Conservation (phyloP, 2,113 vertebrate genomes). For the Otolemur garnettii region DNA sequence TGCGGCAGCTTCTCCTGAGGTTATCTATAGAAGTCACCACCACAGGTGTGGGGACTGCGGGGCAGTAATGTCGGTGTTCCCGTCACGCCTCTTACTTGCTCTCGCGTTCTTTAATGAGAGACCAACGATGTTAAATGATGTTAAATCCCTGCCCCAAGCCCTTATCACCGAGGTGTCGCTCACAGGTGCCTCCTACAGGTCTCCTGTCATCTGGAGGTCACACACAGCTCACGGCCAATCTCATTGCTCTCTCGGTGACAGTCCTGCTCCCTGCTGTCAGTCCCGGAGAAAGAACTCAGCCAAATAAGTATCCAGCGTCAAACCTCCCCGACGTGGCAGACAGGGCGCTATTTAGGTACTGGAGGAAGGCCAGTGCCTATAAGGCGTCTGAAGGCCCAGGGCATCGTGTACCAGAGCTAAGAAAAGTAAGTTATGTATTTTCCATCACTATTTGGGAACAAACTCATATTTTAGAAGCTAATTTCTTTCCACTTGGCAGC, state of each 20-base stretch:
- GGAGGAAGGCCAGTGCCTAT: background rate
- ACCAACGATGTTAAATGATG: too few relatives aligned
- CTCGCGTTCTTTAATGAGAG: too few relatives aligned
- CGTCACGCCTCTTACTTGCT: too few relatives aligned
- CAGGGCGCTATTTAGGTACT: background rate
- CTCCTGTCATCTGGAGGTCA: background rate
- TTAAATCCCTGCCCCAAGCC: too few relatives aligned
- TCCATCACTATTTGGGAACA: background rate
- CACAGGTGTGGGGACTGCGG: too few relatives aligned
- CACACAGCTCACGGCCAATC: background rate
- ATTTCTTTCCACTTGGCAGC: constrained; percentile 41
- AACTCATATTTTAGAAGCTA: background rate
- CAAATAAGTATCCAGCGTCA: background rate
- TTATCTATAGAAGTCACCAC: too few relatives aligned
- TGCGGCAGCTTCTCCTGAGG: too few relatives aligned
- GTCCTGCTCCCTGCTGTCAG: background rate
- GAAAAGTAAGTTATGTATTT: constrained; percentile 6
- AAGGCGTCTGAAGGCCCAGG: background rate
- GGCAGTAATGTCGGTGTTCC: too few relatives aligned
- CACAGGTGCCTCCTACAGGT: too few relatives aligned
- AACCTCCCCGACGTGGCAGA: background rate
- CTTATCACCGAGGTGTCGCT: too few relatives aligned
- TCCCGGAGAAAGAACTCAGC: background rate
- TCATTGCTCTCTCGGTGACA: background rate
- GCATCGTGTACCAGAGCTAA: background rate